These are phyloP conservation scores for Sisyra nigra DNA, from an alignment of 2,888 invertebrate genomes.

Conservation along the genomic window DNA sequence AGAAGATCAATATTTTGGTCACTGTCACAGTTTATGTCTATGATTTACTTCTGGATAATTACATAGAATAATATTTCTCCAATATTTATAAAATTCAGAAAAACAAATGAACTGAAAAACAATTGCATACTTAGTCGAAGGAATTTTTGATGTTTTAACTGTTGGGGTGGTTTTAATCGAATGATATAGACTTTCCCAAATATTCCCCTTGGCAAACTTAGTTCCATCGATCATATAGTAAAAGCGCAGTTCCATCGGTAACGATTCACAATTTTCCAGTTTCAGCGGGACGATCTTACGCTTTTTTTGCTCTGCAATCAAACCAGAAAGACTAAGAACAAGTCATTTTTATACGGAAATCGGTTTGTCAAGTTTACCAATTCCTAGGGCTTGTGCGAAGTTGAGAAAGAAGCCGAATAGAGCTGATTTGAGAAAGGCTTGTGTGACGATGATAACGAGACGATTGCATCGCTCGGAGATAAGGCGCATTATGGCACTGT, in stretches of 20 bases:
- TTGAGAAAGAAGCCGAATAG: slow-evolving; percentile 64
- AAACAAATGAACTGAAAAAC: too few relatives aligned
- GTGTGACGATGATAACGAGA: slow-evolving; percentile 64
- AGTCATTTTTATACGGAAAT: slow-evolving; percentile 1
- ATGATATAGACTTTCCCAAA: slow-evolving; percentile 50
- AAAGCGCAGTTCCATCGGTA: slow-evolving; percentile 48
- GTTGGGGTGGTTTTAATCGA: slow-evolving; percentile 27
- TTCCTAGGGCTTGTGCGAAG: slow-evolving; percentile 64
- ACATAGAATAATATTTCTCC: too few relatives aligned
- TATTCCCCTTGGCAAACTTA: slow-evolving; percentile 37
- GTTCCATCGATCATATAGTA: slow-evolving; percentile 47
- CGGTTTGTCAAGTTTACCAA: slow-evolving; percentile 37
- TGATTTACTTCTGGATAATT: too few relatives aligned
- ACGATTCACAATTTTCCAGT: slow-evolving; percentile 37
- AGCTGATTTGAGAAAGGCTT: slow-evolving; percentile 54
- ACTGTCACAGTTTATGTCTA: too few relatives aligned
- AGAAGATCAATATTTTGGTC: too few relatives aligned
- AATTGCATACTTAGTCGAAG: background rate
- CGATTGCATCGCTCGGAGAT: slow-evolving; percentile 63
- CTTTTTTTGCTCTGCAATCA: slow-evolving; percentile 28
- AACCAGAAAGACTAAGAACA: slow-evolving; percentile 2
- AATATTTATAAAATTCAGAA: too few relatives aligned
- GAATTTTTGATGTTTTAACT: slow-evolving; percentile 17
- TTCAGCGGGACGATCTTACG: slow-evolving; percentile 57
- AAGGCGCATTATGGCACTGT: slow-evolving; percentile 52